Evolutionary conservation across 2,888 invertebrate genomes (phyloP).

Genomic region (Diplolepis rosae): DNA sequence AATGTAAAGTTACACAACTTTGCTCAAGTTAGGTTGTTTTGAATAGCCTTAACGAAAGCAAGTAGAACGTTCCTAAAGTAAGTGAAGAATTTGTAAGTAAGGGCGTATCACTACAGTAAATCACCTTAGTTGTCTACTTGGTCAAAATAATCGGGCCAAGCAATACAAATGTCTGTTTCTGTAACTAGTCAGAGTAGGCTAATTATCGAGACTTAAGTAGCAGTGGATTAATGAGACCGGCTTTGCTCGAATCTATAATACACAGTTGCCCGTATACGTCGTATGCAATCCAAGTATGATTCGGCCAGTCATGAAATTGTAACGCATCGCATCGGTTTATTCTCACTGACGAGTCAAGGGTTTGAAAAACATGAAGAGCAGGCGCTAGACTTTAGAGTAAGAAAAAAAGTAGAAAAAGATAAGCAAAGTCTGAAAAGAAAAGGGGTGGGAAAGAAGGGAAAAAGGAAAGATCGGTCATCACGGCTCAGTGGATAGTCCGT

Average conservation of each 20-base stretch:
- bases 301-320: conserved; percentile 1
- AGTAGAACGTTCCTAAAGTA: no score
- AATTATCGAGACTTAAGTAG: conserved; percentile 56
- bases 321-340: background rate
- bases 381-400: conserved; percentile 21
- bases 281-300: conserved; percentile 23
- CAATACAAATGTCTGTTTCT: conserved; percentile 25
- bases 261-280: conserved; percentile 40
- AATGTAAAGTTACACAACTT: no score
- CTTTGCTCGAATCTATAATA: conserved; percentile 53
- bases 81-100: background rate
- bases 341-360: conserved; percentile 30
- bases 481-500: conserved; percentile 52
- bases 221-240: conserved; percentile 56
- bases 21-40: no score
- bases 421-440: conserved; percentile 34
- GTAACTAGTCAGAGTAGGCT: conserved; percentile 47
- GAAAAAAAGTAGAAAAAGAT: conserved; percentile 27
- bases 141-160: conserved; percentile 1
- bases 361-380: conserved; percentile 23
- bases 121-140: background rate
- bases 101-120: background rate
- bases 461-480: conserved; percentile 28
- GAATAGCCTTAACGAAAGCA: no score
- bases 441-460: conserved; percentile 33